Evolutionary conservation across 2,888 invertebrate genomes (phyloP).

Genomic region (Prosapia bicincta): DNA sequence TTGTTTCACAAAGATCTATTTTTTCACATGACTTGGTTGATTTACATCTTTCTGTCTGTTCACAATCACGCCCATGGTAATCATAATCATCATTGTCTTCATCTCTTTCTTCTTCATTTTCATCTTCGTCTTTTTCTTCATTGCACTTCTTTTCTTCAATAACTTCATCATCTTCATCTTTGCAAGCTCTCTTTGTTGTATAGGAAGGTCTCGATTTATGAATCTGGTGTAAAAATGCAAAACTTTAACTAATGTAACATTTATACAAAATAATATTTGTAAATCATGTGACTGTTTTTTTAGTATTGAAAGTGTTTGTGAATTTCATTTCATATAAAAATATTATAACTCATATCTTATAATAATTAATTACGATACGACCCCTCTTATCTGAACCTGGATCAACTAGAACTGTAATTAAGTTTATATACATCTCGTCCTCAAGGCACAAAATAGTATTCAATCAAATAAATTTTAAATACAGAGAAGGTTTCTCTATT

Average conservation of each 20-base stretch:
- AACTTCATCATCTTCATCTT: neutral
- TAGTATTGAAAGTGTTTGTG: too few species aligned
- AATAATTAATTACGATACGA: too few species aligned
- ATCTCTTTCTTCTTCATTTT: neutral
- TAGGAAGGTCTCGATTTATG: neutral
- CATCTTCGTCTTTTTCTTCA: slow-evolving; percentile 7
- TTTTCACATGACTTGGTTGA: neutral
- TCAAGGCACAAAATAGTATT: too few species aligned
- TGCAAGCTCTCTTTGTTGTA: neutral
- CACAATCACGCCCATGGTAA: slow-evolving; percentile 8
- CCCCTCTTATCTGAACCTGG: too few species aligned
- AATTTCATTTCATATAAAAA: too few species aligned
- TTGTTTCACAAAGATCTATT: neutral
- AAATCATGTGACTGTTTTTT: too few species aligned
- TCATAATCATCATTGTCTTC: slow-evolving; percentile 20
- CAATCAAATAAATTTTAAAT: too few species aligned
- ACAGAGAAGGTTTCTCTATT: too few species aligned
- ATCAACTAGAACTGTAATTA: too few species aligned
- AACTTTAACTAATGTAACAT: neutral
- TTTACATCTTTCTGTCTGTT: neutral
- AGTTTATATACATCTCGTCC: too few species aligned
- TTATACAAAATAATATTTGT: too few species aligned
- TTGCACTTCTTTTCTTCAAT: neutral
- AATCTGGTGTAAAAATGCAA: neutral
- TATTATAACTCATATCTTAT: too few species aligned